A percentile compares a stretch with the other conserved stretches of the same genome.
These are phyloP conservation scores for Gastracanthus pulcherrimus DNA, from an alignment of 2,888 invertebrate genomes.

Conservation along the genomic window DNA sequence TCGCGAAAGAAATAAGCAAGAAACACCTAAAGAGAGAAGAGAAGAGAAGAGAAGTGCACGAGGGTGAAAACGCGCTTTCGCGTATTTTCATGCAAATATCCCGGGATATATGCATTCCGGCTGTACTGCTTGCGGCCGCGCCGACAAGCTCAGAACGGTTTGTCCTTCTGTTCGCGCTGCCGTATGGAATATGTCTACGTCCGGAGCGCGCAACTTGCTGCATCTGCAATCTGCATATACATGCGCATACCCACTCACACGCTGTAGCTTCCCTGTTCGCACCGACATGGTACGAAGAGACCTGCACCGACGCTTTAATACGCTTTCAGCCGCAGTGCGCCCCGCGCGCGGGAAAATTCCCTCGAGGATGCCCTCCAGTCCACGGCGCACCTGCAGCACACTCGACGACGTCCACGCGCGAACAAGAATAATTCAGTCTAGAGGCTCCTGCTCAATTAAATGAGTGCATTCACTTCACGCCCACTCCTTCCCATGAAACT, in stretches of 20 bases:
- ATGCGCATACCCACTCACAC: not conserved
- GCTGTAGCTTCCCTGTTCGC: too few species aligned
- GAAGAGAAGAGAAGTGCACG: too few species aligned
- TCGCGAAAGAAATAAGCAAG: too few species aligned
- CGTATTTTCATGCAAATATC: conserved; percentile 24
- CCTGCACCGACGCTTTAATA: conserved; percentile 9
- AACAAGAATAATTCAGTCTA: conserved; percentile 11
- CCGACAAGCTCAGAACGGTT: too few species aligned
- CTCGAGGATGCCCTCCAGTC: not conserved
- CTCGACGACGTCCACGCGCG: not conserved
- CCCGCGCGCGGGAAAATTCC: conserved; percentile 17
- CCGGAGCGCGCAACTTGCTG: too few species aligned
- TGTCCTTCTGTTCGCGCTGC: too few species aligned
- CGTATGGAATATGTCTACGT: conserved; percentile 34
- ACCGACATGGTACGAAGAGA: not conserved
- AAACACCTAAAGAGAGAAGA: too few species aligned
- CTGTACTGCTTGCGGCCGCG: not conserved
- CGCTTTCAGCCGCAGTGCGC: conserved; percentile 28
- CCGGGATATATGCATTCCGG: not conserved
- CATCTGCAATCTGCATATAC: not conserved
- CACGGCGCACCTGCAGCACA: not conserved
- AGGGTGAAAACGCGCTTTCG: not conserved
- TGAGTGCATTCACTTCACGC: conserved; percentile 20
- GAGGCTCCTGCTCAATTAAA: conserved; percentile 6
- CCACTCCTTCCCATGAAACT: not conserved